Evolutionary conservation across 35 echinoderm and acorn worm species (phyloP).

Genomic region (Eucidaris tribuloides): DNA sequence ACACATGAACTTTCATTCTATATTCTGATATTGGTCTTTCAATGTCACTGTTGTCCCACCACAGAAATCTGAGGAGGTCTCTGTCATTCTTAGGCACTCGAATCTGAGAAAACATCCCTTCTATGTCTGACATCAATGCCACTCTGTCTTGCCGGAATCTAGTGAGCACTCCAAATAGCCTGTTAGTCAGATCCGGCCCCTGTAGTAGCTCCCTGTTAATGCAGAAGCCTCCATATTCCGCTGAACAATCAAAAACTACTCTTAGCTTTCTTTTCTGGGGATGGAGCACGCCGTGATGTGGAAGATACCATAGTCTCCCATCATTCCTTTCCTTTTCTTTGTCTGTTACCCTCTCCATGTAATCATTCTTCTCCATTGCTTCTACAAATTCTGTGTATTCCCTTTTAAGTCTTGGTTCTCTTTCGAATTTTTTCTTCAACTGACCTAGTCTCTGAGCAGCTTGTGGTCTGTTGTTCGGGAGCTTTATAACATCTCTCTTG

Average conservation of each 20-base stretch:
- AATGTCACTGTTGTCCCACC: constrained; percentile 66
- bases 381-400: constrained; percentile 48
- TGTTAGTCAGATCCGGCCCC: constrained; percentile 72
- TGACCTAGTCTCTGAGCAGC: constrained; percentile 29
- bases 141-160: constrained; percentile 53
- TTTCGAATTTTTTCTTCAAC: constrained; percentile 45
- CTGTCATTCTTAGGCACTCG: constrained; percentile 36
- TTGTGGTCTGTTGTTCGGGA: constrained; percentile 62
- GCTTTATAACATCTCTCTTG: constrained; percentile 15
- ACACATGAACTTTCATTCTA: constrained; percentile 63
- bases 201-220: constrained; percentile 60
- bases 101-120: constrained; percentile 74
- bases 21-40: constrained; percentile 18
- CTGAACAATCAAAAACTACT: constrained; percentile 65
- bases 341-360: constrained; percentile 33
- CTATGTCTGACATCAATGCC: constrained; percentile 61
- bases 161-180: constrained; percentile 47
- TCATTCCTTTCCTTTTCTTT: background rate
- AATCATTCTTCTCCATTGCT: constrained; percentile 29
- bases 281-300: constrained; percentile 54
- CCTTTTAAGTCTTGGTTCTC: background rate
- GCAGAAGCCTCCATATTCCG: constrained; percentile 46
- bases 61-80: constrained; percentile 57
- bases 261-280: constrained; percentile 53
- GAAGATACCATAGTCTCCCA: constrained; percentile 61